A percentile compares a stretch with the other conserved stretches of the same genome.
phyloP scores from a whole-genome alignment of 1,140 invertebrate genomes.

The Drosophila saltans region DNA sequence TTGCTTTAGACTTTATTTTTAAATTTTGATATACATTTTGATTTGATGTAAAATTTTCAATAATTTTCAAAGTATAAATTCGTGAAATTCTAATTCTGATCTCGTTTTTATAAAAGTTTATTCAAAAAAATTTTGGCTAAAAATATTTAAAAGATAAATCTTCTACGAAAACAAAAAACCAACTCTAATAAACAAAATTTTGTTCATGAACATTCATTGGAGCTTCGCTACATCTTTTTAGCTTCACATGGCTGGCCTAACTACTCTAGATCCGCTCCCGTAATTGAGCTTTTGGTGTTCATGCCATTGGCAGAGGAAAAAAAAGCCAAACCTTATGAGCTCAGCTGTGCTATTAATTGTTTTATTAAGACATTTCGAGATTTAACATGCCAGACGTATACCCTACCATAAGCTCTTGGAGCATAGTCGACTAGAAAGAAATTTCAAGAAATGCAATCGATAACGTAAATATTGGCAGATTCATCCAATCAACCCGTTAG shows the following conservation, averaged over 20 bases:
- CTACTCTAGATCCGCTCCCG: conserved; percentile 53
- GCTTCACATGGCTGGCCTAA: too few species aligned
- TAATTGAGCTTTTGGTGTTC: conserved; percentile 34
- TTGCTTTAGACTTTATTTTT: too few species aligned
- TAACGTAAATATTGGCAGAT: background rate
- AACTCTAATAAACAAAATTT: too few species aligned
- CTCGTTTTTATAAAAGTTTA: too few species aligned
- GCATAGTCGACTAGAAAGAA: conserved; percentile 23
- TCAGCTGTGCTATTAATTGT: conserved; percentile 81
- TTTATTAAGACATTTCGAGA: conserved; percentile 81
- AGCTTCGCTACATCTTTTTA: too few species aligned
- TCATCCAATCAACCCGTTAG: background rate
- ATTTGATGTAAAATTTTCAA: too few species aligned
- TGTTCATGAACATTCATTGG: background rate
- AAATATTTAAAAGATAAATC: too few species aligned
- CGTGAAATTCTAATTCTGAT: too few species aligned
- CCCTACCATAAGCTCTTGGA: conserved; percentile 38
- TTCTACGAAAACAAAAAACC: too few species aligned
- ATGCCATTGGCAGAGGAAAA: conserved; percentile 52
- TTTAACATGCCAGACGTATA: conserved; percentile 67
- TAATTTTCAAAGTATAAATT: too few species aligned
- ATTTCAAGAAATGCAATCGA: background rate
- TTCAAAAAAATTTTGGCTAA: too few species aligned
- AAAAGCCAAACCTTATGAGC: conserved; percentile 68
- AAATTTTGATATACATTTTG: too few species aligned